phyloP scores from a whole-genome alignment of 2,113 vertebrate species.

The Willisornis vidua region DNA sequence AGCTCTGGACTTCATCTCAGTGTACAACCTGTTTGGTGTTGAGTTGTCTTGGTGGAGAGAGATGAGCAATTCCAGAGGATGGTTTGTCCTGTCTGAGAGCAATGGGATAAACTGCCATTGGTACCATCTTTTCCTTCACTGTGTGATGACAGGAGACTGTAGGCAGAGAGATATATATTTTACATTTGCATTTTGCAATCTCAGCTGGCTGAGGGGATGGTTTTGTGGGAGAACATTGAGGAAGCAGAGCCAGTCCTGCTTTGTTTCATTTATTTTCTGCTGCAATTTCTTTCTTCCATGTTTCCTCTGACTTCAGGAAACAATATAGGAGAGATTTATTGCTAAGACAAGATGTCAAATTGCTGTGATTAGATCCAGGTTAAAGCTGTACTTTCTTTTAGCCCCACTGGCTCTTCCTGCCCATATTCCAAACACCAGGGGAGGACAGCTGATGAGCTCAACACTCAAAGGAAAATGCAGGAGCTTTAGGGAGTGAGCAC shows the following conservation, averaged over 20 bases:
- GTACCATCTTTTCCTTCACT: not conserved
- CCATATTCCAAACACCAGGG: conserved; percentile 31
- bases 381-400: not conserved
- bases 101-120: not conserved
- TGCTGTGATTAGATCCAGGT: not conserved
- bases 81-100: not conserved
- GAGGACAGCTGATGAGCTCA: conserved; percentile 52
- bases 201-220: not conserved
- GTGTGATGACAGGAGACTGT: not conserved
- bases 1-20: not conserved
- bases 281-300: not conserved
- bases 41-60: not conserved
- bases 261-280: not conserved
- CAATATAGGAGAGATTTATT: not conserved
- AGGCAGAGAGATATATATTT: too few species aligned
- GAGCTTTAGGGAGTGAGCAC: conserved; percentile 20
- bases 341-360: not conserved
- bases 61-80: not conserved
- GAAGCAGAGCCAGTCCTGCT: not conserved
- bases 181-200: accelerated
- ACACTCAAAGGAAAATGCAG: conserved; percentile 52
- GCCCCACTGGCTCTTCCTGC: conserved; percentile 8
- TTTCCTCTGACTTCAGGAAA: not conserved
- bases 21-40: not conserved
- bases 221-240: not conserved